Percentiles rank a stretch among this genome's conserved stretches.
phyloP scores from a whole-genome alignment of 2,888 invertebrate species.

The Bhutanitis thaidina region DNA sequence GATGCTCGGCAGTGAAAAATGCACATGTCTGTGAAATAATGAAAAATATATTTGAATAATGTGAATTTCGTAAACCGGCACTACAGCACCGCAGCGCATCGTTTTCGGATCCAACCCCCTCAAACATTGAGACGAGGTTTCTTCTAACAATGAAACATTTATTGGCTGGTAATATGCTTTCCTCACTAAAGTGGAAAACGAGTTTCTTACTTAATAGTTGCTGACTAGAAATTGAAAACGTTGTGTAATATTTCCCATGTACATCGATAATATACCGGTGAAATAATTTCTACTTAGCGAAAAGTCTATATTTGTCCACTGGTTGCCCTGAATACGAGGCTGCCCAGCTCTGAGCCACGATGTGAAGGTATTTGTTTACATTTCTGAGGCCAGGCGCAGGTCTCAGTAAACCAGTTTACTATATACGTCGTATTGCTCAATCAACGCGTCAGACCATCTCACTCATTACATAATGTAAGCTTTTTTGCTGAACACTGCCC shows the following conservation, averaged over 20 bases:
- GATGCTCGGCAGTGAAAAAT: no score
- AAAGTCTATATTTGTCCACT: slow-evolving; percentile 24
- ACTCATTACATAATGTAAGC: slow-evolving; percentile 49
- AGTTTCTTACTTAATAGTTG: neutral
- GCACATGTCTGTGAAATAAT: no score
- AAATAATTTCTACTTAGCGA: slow-evolving; percentile 14
- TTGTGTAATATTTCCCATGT: slow-evolving; percentile 13
- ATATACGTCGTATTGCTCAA: slow-evolving; percentile 44
- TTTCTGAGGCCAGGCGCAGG: slow-evolving; percentile 26
- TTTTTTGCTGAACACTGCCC: slow-evolving; percentile 59
- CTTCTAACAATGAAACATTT: no score
- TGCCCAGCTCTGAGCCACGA: slow-evolving; percentile 32
- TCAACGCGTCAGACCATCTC: slow-evolving; percentile 42
- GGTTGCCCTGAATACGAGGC: slow-evolving; percentile 30
- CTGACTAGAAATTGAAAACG: neutral
- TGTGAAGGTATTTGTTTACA: slow-evolving; percentile 28
- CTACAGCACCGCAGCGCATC: no score
- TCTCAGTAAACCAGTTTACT: slow-evolving; percentile 36
- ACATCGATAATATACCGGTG: slow-evolving; percentile 4
- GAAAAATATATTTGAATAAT: no score
- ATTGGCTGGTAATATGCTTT: no score
- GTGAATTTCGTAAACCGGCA: no score
- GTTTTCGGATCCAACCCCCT: no score
- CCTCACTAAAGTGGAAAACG: no score
- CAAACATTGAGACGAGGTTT: no score